A percentile compares a stretch with the other conserved stretches of the same genome.
Conservation (phyloP, 2,113 vertebrate genomes). For the Sceloporus undulatus region DNA sequence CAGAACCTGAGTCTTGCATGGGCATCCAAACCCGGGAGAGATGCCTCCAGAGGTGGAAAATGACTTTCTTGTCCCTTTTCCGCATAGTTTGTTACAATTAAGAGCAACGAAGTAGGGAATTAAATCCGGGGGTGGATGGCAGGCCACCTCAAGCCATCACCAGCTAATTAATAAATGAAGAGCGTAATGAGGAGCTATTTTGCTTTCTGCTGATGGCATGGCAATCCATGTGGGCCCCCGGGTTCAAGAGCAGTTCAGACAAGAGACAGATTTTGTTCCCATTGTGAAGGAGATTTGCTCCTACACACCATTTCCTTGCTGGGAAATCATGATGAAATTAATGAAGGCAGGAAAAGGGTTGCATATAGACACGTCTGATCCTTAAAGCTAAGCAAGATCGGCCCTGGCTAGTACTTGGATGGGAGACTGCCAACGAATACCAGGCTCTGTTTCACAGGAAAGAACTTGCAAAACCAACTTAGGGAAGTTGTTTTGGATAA, state of each 20-base stretch:
- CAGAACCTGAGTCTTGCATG: neutral
- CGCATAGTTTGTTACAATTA: constrained; percentile 12
- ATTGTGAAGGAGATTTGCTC: neutral
- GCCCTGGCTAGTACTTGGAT: too few species aligned
- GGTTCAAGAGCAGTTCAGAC: constrained; percentile 21
- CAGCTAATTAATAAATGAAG: constrained; percentile 25
- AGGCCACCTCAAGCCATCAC: constrained; percentile 17
- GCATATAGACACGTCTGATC: neutral
- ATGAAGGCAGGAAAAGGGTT: neutral
- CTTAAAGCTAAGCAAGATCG: neutral
- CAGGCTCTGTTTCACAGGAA: too few species aligned
- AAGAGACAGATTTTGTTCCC: neutral
- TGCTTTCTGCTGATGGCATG: constrained; percentile 8
- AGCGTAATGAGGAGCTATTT: constrained; percentile 18
- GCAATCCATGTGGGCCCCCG: neutral
- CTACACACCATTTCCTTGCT: neutral
- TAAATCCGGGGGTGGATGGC: constrained; percentile 9
- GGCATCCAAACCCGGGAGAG: neutral
- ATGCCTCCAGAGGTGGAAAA: neutral
- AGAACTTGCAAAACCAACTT: too few species aligned
- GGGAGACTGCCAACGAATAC: too few species aligned
- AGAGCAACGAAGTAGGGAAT: constrained; percentile 6
- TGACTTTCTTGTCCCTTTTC: neutral
- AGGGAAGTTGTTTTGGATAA: too few species aligned
- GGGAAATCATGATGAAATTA: neutral